Evolutionary conservation across 2,888 invertebrate genomes (phyloP), one percentile per base, ranked within the genome.

Genomic region (Laspeyria flexula): DNA sequence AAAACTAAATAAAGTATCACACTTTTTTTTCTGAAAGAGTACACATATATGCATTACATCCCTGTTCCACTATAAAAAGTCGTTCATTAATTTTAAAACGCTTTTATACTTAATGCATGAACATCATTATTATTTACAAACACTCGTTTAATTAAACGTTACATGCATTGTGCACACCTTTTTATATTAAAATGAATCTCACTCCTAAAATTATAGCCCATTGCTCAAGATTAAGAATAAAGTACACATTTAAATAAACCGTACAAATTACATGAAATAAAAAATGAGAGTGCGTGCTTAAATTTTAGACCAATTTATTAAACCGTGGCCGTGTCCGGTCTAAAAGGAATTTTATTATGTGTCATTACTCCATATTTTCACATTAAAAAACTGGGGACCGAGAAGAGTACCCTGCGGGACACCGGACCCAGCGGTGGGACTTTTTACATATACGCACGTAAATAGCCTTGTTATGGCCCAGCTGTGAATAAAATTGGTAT

Each of bases 401-500:
- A 75, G 71, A 65, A 58, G 70, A 63, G 69, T 43, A 39, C 87
- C 63, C 90, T 81, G 86, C 88, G 84, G 88, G 88, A 77, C 64
- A 55, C 73, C 52, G 31, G 47, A 60, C 52, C 46, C 69, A 68
- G 66, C 75, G 71, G 64, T 58, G 66, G 67, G 70, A 59, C 73
- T 80, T 83, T 85, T 82, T 75, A 70, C 73, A 72, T 79, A 78
- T 71, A 67, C 59, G 71, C 76, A 73, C 76, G 77, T 81, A 86
- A 84, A 86, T 85, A 83, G 81, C 77, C 80, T 82, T 78, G 80
- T 85, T 87, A 84, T 80, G 56, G 68, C 62, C 88, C 85, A 88
- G 85, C 88, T 90, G 90, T 88, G 90, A 88, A 83, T 85, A 71
- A 77, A 88, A 90, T 90, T 86, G 88, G 84, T 79, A 79, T 83